Conservation (phyloP, 2,113 vertebrate species). For the Shinisaurus crocodilurus region DNA sequence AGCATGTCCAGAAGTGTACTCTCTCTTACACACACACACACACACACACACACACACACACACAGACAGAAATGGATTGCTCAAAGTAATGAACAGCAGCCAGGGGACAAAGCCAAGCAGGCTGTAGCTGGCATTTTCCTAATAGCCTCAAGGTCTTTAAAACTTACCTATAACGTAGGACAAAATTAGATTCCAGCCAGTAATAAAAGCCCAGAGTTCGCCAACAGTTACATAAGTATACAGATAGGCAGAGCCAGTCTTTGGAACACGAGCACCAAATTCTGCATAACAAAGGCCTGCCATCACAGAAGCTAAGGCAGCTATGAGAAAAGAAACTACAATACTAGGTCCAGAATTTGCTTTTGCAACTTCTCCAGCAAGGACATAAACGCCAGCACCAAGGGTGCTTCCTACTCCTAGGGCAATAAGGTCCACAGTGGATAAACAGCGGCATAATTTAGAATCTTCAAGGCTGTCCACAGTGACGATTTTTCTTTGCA, state of each 20-base stretch:
- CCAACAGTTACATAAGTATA: conserved; percentile 98
- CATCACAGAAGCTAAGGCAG: conserved; percentile 95
- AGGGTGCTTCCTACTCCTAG: conserved; percentile 96
- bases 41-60: conserved; percentile 11
- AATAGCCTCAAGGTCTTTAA: background rate
- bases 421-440: conserved; percentile 93
- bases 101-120: background rate
- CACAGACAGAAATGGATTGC: background rate
- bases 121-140: background rate
- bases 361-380: conserved; percentile 97
- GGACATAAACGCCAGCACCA: conserved; percentile 95
- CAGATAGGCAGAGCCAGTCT: conserved; percentile 95
- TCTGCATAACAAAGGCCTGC: conserved; percentile 97
- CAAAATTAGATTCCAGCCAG: conserved; percentile 97
- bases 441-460: conserved; percentile 94
- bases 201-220: conserved; percentile 98
- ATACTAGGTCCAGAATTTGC: conserved; percentile 93
- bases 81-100: background rate
- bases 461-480: conserved; percentile 88
- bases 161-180: conserved; percentile 95
- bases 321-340: conserved; percentile 94
- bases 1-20: background rate
- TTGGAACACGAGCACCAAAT: conserved; percentile 96
- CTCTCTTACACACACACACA: background rate
- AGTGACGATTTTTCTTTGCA: conserved; percentile 90